These are phyloP conservation scores for Protophormia terraenovae DNA, from an alignment of 2,888 invertebrate species.

Conservation along the genomic window DNA sequence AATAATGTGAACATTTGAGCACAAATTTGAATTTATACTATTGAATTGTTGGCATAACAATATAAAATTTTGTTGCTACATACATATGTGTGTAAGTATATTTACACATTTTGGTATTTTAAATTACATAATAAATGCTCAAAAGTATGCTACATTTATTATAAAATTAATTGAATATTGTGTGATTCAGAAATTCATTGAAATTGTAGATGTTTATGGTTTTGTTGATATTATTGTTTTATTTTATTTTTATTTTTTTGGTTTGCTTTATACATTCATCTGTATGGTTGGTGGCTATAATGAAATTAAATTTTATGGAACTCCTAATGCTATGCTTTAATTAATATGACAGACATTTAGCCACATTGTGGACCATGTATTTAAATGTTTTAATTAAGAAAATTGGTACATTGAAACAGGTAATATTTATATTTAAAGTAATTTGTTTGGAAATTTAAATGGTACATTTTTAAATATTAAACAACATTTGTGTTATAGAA, in stretches of 20 bases:
- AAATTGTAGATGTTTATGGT: not conserved
- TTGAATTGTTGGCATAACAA: not conserved
- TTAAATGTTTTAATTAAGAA: not conserved
- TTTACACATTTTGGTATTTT: slow-evolving; percentile 1
- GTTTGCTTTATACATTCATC: not conserved
- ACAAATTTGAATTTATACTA: slow-evolving; percentile 12
- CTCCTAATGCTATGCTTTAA: slow-evolving; percentile 3
- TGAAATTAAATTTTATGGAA: not conserved
- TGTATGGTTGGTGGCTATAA: not conserved
- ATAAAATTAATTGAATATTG: not conserved
- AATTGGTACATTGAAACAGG: not conserved
- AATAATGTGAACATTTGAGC: not conserved
- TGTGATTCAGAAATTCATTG: not conserved
- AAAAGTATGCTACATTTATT: slow-evolving; percentile 6
- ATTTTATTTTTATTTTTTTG: not conserved
- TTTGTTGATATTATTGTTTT: not conserved
- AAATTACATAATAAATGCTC: not conserved
- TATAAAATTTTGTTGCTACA: not conserved
- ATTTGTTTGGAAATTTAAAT: no score
- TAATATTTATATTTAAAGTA: not conserved
- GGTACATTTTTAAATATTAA: no score
- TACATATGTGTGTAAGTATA: not conserved
- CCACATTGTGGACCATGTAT: not conserved
- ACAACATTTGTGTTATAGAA: no score
- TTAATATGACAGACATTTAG: not conserved